A percentile compares a stretch with the other conserved stretches of the same genome.
Conservation (phyloP, 2,797 vertebrate species). For the Phrynocephalus vlangalii region DNA sequence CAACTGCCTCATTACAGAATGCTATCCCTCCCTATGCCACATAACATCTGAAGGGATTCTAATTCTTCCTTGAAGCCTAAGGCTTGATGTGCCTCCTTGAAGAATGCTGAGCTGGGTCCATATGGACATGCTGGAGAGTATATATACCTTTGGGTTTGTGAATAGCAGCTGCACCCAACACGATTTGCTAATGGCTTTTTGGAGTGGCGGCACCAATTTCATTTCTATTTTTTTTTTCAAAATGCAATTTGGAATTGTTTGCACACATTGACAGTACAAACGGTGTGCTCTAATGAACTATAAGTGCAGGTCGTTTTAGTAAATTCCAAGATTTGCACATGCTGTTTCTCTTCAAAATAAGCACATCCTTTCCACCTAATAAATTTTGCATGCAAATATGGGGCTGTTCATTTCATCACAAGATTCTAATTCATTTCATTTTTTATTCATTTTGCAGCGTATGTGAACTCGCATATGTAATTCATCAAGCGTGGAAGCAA, state of each 20-base stretch:
- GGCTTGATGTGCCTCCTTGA: too few species aligned
- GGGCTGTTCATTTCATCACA: slow-evolving; percentile 56
- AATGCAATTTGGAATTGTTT: slow-evolving; percentile 42
- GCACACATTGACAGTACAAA: slow-evolving; percentile 37
- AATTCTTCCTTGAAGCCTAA: not conserved
- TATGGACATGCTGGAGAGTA: not conserved
- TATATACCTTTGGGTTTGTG: not conserved
- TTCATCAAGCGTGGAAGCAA: slow-evolving; percentile 68
- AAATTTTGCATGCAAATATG: slow-evolving; percentile 68
- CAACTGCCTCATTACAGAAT: too few species aligned
- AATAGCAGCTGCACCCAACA: not conserved
- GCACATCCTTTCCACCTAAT: slow-evolving; percentile 56
- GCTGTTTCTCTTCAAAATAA: slow-evolving; percentile 67
- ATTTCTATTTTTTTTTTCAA: not conserved
- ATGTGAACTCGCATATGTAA: slow-evolving; percentile 68
- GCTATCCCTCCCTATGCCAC: too few species aligned
- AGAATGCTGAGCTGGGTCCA: not conserved
- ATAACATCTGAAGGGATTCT: not conserved
- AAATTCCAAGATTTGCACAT: slow-evolving; percentile 60
- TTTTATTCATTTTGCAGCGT: slow-evolving; percentile 66
- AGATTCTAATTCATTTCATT: slow-evolving; percentile 69
- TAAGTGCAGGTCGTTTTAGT: slow-evolving; percentile 50
- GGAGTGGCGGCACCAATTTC: not conserved
- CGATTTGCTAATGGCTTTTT: not conserved
- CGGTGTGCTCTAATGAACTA: slow-evolving; percentile 4